phyloP scores from a whole-genome alignment of 1,140 invertebrate genomes.

The Sitodiplosis mosellana region DNA sequence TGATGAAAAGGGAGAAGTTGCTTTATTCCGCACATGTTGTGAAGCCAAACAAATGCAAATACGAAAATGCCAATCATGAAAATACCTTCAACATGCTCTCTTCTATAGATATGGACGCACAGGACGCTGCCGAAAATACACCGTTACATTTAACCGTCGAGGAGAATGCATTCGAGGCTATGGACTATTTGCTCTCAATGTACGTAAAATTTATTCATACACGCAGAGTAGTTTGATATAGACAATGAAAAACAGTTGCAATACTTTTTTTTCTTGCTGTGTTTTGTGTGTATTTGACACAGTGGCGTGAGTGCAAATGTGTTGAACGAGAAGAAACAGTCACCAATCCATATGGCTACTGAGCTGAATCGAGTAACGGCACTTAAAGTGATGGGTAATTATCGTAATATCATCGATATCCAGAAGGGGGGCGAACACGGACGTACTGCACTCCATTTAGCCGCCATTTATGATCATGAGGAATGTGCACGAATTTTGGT shows the following conservation, averaged over 20 bases:
- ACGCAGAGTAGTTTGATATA: neutral
- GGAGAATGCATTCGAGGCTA: constrained; percentile 43
- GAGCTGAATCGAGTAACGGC: constrained; percentile 52
- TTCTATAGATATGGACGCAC: constrained; percentile 50
- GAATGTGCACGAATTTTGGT: constrained; percentile 61
- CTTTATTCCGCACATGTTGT: neutral
- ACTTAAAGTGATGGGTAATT: constrained; percentile 43
- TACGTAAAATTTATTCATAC: constrained; percentile 26
- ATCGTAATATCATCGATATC: constrained; percentile 44
- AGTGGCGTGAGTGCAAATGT: constrained; percentile 48
- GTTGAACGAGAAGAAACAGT: constrained; percentile 57
- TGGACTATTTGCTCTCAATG: constrained; percentile 53
- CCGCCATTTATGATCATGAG: constrained; percentile 63
- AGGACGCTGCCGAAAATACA: constrained; percentile 59
- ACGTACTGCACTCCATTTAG: constrained; percentile 49
- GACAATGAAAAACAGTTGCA: neutral
- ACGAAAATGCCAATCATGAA: neutral
- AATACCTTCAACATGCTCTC: constrained; percentile 6
- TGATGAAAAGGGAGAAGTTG: neutral
- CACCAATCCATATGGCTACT: constrained; percentile 58
- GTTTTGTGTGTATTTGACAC: neutral
- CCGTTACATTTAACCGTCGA: constrained; percentile 65
- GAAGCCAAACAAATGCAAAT: neutral
- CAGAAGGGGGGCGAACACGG: constrained; percentile 60
- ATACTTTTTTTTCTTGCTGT: neutral